Evolutionary conservation across 30 jellyfish, hydroid and myxozoan genomes (phyloP), one percentile per base, ranked within the genome.

Genomic region (Hydra vulgaris): DNA sequence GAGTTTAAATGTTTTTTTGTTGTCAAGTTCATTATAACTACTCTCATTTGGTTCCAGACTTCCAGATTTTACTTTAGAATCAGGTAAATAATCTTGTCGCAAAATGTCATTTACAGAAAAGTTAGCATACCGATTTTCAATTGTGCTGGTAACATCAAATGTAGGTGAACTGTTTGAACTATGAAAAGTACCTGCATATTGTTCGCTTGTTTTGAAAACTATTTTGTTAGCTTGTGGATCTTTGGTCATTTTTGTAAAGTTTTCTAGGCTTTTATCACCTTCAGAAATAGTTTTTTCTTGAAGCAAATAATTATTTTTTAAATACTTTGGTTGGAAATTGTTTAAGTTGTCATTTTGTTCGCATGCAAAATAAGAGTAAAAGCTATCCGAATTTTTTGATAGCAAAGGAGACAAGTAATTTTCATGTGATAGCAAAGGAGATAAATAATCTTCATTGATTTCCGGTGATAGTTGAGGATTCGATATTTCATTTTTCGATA

Each of bases 31-130:
- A 17, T 25, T 84, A 75, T 15, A 23, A 20, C 73, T 53, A 66
- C n/a, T 80, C 4, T 21, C 66, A 7, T 66, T 69, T 18, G 16
- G 21, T 8, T 80, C 72, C 12, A 21, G 17, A 12, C 18, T 26
- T 20, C 66, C 23, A 0, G 87, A 66, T 0, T 80, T 71, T 0
- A 66, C 75, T 70, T 84, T 69, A 15, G 87, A 61, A 61, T 82
- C 67, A 7, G 87, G 87, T 18, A 80, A 74, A 70, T 61, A 80
- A 66, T 70, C 71, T 80, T 80, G 87, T 71, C 87, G 21, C 18
- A 80, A 21, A n/a, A 80, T 80, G 72, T 80, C 87, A 24, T 66
- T 80, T 0, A 80, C 87, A 21, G 87, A 80, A 74, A 80, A 80
- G 18, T 80, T 22, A 3, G 87, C 22, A 53, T 61, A 69, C 7